Conservation (phyloP, 1,140 invertebrate species). For the Leptoteleia sp. region DNA sequence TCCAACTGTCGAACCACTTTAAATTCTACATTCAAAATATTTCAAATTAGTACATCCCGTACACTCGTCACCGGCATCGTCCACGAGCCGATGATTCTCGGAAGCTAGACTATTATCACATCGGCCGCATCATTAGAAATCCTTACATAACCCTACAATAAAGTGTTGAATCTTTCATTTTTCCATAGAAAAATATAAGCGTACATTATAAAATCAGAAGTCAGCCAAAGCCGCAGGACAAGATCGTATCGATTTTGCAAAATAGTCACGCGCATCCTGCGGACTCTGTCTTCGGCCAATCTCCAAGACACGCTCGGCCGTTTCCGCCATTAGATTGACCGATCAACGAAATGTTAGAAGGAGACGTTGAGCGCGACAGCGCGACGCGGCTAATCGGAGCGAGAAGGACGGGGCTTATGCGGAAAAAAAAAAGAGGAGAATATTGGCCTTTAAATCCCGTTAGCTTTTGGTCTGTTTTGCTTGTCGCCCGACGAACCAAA, state of each 20-base stretch:
- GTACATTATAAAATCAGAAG: conserved; percentile 49
- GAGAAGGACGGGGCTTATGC: no score
- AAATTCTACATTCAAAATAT: conserved; percentile 43
- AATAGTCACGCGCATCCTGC: conserved; percentile 79
- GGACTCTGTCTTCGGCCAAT: conserved; percentile 62
- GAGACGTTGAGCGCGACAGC: conserved; percentile 30
- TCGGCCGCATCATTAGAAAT: conserved; percentile 53
- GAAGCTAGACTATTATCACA: conserved; percentile 45
- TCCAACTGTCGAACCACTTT: conserved; percentile 6
- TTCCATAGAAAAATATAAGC: conserved; percentile 53
- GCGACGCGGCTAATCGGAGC: no score
- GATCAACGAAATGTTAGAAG: conserved; percentile 64
- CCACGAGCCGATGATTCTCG: conserved; percentile 13
- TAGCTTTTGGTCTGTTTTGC: no score
- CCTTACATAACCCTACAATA: conserved; percentile 59
- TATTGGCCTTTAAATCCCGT: no score
- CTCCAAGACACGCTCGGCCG: conserved; percentile 69
- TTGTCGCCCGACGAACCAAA: no score
- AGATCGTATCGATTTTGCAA: conserved; percentile 72
- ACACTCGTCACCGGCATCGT: conserved; percentile 34
- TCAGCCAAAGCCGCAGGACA: conserved; percentile 30
- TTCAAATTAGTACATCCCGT: conserved; percentile 39
- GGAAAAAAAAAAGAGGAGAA: no score
- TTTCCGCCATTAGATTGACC: conserved; percentile 71
- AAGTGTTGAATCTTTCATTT: conserved; percentile 63